phyloP scores from a whole-genome alignment of 23 tunicate species.

The Halocynthia aurantium region DNA sequence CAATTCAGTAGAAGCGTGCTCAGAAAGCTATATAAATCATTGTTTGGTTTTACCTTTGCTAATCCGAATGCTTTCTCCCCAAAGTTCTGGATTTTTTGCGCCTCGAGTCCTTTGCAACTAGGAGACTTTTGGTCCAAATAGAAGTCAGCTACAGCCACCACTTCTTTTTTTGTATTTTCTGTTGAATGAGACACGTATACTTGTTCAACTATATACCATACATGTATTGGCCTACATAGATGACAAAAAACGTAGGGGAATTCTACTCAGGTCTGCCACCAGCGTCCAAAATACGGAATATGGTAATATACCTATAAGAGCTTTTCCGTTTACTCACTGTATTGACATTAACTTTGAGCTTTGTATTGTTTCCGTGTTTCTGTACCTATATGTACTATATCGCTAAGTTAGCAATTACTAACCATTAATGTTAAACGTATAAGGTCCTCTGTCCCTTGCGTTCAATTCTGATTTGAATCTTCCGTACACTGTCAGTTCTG shows the following conservation, averaged over 20 bases:
- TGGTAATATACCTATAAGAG: too few species aligned
- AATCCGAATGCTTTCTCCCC: conserved; percentile 4
- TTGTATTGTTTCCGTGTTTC: too few species aligned
- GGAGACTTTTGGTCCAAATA: background rate
- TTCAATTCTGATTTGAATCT: background rate
- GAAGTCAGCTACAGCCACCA: background rate
- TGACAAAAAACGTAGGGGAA: too few species aligned
- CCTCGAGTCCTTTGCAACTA: background rate
- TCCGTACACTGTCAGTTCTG: background rate
- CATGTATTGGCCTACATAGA: too few species aligned
- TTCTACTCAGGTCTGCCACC: too few species aligned
- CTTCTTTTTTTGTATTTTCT: background rate
- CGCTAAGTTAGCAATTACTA: too few species aligned
- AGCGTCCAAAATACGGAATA: too few species aligned
- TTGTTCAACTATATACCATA: too few species aligned
- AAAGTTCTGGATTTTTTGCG: background rate
- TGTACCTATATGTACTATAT: too few species aligned
- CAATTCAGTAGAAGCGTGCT: background rate
- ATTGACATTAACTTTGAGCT: too few species aligned
- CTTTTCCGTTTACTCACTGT: too few species aligned
- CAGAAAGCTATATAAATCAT: background rate
- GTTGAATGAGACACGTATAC: background rate
- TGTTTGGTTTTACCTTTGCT: background rate
- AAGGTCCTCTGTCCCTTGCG: background rate
- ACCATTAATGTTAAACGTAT: background rate